Percentiles rank a stretch among this genome's conserved stretches.
These are phyloP conservation scores for Tympanuchus pallidicinctus DNA, from an alignment of 2,113 vertebrate species.

Conservation along the genomic window DNA sequence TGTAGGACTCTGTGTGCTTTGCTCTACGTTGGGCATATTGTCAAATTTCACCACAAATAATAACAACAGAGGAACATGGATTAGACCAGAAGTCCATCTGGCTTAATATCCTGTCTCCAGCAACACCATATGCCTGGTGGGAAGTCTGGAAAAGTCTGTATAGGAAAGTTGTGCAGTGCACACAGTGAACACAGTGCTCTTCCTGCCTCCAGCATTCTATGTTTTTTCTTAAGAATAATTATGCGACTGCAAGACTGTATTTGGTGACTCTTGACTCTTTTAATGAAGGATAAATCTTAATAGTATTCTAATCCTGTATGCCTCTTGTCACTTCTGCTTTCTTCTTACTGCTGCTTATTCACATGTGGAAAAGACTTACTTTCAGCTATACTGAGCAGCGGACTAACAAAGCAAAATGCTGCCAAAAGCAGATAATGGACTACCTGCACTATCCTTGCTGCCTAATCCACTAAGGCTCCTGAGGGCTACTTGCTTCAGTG, in stretches of 20 bases:
- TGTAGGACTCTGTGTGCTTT: neutral
- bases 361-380: neutral
- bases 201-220: neutral
- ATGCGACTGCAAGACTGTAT: neutral
- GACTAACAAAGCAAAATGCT: neutral
- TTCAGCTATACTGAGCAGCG: neutral
- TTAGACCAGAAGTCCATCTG: slow-evolving; percentile 4
- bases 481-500: neutral
- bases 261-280: neutral
- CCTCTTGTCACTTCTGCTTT: neutral
- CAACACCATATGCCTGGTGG: neutral
- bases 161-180: neutral
- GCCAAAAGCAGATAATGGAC: neutral
- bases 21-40: neutral
- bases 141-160: neutral
- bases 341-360: neutral
- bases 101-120: slow-evolving; percentile 6
- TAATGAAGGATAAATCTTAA: neutral
- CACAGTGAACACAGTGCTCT: neutral
- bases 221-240: neutral
- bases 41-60: neutral
- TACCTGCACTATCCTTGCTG: neutral
- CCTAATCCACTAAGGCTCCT: neutral
- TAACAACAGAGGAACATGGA: neutral
- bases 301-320: neutral